Conservation (phyloP, 2,888 invertebrate species). For the Cephus runcator region DNA sequence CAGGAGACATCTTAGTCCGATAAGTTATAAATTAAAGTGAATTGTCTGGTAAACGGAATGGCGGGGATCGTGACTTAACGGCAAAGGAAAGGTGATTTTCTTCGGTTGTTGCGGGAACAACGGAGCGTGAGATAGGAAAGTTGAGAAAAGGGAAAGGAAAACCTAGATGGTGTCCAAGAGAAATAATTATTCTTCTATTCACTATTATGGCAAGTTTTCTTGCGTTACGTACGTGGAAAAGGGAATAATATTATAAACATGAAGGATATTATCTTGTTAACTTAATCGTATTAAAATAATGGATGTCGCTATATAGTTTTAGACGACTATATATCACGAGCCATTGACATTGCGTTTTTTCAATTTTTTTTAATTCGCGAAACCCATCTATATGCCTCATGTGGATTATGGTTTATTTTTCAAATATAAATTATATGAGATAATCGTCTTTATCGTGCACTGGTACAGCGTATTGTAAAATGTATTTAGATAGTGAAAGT, state of each 20-base stretch:
- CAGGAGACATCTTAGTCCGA: background rate
- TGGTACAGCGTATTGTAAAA: background rate
- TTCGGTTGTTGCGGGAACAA: background rate
- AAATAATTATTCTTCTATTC: background rate
- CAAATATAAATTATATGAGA: background rate
- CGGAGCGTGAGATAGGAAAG: background rate
- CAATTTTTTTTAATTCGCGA: background rate
- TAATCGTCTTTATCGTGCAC: background rate
- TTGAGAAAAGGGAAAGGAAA: background rate
- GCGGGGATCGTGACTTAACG: background rate
- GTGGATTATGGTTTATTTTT: background rate
- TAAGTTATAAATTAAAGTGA: background rate
- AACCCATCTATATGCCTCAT: background rate
- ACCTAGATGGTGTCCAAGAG: background rate
- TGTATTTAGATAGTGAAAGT: background rate
- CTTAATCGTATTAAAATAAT: background rate
- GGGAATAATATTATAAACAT: background rate
- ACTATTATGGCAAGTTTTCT: background rate
- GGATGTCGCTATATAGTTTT: background rate
- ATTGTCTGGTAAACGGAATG: background rate
- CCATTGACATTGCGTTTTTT: background rate
- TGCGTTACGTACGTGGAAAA: background rate
- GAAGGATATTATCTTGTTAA: background rate
- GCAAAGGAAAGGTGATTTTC: background rate
- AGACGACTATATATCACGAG: background rate